Conservation (phyloP, 2,113 vertebrate genomes). For the Steatornis caripensis region DNA sequence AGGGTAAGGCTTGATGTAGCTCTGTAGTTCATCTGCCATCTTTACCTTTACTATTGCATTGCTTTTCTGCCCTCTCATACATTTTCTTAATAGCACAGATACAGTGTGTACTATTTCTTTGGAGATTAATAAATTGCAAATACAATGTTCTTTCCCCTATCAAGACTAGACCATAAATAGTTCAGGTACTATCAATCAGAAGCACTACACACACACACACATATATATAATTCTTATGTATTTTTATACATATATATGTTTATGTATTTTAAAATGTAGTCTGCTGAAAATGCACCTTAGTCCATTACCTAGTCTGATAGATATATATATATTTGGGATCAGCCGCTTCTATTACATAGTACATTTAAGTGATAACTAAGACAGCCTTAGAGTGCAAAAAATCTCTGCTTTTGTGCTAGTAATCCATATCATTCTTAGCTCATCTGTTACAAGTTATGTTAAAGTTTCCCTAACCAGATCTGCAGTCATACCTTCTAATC, state of each 20-base stretch:
- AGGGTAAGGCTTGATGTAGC: not conserved
- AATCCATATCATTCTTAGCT: not conserved
- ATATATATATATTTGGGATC: not conserved
- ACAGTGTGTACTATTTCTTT: not conserved
- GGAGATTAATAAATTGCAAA: not conserved
- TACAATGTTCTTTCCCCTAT: not conserved
- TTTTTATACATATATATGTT: not conserved
- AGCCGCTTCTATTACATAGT: not conserved
- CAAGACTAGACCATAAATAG: not conserved
- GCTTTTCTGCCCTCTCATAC: not conserved
- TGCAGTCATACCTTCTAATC: not conserved
- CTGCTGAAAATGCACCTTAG: not conserved
- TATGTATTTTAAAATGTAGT: not conserved
- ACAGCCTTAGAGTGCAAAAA: not conserved
- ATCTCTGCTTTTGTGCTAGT: not conserved
- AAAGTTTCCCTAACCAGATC: not conserved
- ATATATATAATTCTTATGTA: not conserved
- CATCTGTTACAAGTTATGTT: not conserved
- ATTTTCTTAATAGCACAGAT: not conserved
- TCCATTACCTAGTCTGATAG: not conserved
- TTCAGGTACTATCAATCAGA: not conserved
- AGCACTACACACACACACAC: not conserved
- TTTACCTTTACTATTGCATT: not conserved
- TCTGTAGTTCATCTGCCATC: not conserved
- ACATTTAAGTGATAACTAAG: not conserved